A percentile compares a stretch with the other conserved stretches of the same genome.
phyloP scores from a whole-genome alignment of 2,888 invertebrate genomes.

The Lithophane semibrunnea region DNA sequence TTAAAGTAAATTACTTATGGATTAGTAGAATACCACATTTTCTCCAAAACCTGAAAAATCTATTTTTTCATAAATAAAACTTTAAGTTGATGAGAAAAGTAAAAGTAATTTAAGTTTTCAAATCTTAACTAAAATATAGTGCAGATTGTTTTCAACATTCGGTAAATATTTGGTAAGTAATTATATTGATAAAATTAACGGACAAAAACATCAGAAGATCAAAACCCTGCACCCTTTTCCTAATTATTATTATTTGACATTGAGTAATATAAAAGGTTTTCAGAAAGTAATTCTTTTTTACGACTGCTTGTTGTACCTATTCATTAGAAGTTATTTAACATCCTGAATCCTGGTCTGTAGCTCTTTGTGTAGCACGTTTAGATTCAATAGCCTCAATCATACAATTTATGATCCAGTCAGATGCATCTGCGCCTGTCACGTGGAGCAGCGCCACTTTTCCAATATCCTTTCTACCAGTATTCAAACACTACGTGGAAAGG shows the following conservation, averaged over 20 bases:
- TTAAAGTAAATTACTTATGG: not conserved
- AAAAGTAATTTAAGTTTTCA: conserved; percentile 46
- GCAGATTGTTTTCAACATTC: not conserved
- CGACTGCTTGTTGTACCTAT: not conserved
- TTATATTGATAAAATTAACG: conserved; percentile 4
- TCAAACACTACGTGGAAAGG: not conserved
- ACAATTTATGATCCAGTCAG: conserved; percentile 27
- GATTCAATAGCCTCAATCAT: conserved; percentile 47
- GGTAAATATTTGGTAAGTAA: conserved; percentile 5
- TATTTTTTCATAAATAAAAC: conserved; percentile 5
- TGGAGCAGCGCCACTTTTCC: not conserved
- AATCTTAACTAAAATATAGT: conserved; percentile 4
- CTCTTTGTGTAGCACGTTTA: conserved; percentile 4
- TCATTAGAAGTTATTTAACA: not conserved
- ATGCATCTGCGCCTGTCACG: conserved; percentile 20
- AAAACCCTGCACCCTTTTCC: not conserved
- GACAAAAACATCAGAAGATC: not conserved
- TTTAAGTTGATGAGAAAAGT: conserved; percentile 21
- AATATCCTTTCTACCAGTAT: not conserved
- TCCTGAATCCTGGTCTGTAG: conserved; percentile 17
- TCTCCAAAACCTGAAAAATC: conserved; percentile 4
- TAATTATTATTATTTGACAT: not conserved
- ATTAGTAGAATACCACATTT: not conserved
- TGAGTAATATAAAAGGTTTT: not conserved
- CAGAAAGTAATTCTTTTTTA: not conserved